A percentile compares a stretch with the other conserved stretches of the same genome.
Evolutionary conservation across 2,113 vertebrate species (phyloP).

Genomic region (Hypomesus transpacificus): DNA sequence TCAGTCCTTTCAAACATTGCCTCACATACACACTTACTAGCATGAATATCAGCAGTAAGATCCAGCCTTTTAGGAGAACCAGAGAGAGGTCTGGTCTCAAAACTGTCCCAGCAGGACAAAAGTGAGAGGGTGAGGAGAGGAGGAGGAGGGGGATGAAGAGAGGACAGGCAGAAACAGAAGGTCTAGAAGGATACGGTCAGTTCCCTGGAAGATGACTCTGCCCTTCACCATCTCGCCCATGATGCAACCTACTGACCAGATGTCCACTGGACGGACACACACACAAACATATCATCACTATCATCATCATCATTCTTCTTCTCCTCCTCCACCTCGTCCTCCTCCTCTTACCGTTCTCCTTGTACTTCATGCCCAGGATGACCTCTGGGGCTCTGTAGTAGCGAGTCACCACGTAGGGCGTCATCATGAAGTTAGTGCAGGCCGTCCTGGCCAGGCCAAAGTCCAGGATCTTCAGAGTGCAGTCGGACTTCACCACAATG

Average conservation of each 20-base stretch:
- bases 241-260: conserved; percentile 99
- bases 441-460: conserved; percentile 94
- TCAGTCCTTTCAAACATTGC: too few relatives aligned
- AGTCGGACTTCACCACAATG: conserved; percentile 97
- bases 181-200: conserved; percentile 93
- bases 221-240: conserved; percentile 99
- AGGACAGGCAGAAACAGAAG: neutral
- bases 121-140: conserved; percentile 23
- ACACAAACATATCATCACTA: conserved; percentile 24
- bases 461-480: conserved; percentile 96
- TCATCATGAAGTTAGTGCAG: conserved; percentile 99
- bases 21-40: too few relatives aligned
- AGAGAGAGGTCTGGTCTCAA: too few relatives aligned
- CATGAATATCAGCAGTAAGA: too few relatives aligned
- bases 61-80: too few relatives aligned
- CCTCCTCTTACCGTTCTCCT: conserved; percentile 84
- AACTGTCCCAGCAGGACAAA: too few relatives aligned
- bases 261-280: conserved; percentile 89
- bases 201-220: conserved; percentile 98
- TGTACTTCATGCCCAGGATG: conserved; percentile 98
- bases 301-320: neutral
- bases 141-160: neutral
- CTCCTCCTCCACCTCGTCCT: neutral
- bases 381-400: conserved; percentile 96
- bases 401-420: conserved; percentile 93